phyloP scores from a whole-genome alignment of 2,113 vertebrate genomes.

The Glaucidium brasilianum region DNA sequence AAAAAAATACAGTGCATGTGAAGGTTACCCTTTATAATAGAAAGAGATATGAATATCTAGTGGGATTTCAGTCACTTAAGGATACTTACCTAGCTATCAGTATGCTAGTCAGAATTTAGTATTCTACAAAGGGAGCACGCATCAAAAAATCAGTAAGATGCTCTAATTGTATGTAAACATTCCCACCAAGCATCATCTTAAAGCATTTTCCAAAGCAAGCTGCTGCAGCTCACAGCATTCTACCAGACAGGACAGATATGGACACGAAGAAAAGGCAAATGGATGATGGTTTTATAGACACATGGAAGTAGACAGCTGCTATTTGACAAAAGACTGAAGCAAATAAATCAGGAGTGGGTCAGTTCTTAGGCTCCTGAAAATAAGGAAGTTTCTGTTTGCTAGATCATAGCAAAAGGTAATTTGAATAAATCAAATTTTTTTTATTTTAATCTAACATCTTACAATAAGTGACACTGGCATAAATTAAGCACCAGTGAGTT shows the following conservation, averaged over 20 bases:
- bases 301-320: not conserved
- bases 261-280: not conserved
- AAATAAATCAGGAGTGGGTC: not conserved
- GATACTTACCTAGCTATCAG: not conserved
- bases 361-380: not conserved
- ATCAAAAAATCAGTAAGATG: not conserved
- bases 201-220: not conserved
- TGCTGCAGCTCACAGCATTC: not conserved
- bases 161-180: not conserved
- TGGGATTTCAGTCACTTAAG: not conserved
- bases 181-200: not conserved
- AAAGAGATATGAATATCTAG: not conserved
- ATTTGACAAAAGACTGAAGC: not conserved
- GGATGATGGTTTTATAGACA: not conserved
- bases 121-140: not conserved
- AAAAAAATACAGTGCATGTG: not conserved
- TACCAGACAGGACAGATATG: not conserved
- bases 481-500: not conserved
- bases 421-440: not conserved
- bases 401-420: not conserved
- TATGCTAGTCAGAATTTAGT: not conserved
- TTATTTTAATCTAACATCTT: not conserved
- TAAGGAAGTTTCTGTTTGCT: not conserved
- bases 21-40: not conserved
- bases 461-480: not conserved